phyloP scores from a whole-genome alignment of 2,888 invertebrate genomes.

The Eupithecia tripunctaria region DNA sequence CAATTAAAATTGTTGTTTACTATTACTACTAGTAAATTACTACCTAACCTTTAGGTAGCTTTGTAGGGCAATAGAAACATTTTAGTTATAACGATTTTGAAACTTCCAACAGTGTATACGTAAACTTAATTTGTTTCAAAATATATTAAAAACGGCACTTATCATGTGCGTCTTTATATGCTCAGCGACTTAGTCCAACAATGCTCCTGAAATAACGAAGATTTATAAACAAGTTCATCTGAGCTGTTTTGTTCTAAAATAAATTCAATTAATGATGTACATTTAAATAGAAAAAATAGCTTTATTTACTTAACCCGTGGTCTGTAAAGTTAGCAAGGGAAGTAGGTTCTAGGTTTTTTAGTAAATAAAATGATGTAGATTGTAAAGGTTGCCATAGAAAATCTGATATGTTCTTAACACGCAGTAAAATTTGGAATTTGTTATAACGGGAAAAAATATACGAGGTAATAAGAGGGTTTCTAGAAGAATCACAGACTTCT shows the following conservation, averaged over 20 bases:
- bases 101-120: slow-evolving; percentile 9
- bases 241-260: slow-evolving; percentile 20
- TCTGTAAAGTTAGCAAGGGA: slow-evolving; percentile 23
- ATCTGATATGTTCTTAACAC: slow-evolving; percentile 41
- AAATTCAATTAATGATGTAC: slow-evolving; percentile 10
- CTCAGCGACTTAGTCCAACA: slow-evolving; percentile 18
- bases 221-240: slow-evolving; percentile 14
- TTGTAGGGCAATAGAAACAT: not conserved
- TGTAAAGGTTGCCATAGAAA: slow-evolving; percentile 28
- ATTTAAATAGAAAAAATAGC: slow-evolving; percentile 30
- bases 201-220: slow-evolving; percentile 26
- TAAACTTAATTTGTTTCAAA: slow-evolving; percentile 14
- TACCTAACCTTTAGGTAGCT: not conserved
- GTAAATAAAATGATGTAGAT: slow-evolving; percentile 25
- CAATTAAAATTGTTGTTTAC: not conserved
- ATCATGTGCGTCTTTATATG: slow-evolving; percentile 21
- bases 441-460: slow-evolving; percentile 22
- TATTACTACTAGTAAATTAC: no score
- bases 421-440: slow-evolving; percentile 29
- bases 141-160: slow-evolving; percentile 22
- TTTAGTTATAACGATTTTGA: slow-evolving; percentile 14
- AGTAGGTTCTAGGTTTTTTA: slow-evolving; percentile 16
- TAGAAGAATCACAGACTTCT: slow-evolving; percentile 34
- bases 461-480: slow-evolving; percentile 24
- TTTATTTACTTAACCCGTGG: slow-evolving; percentile 14